Conservation (phyloP, 2,888 invertebrate species). For the Nezara viridula region DNA sequence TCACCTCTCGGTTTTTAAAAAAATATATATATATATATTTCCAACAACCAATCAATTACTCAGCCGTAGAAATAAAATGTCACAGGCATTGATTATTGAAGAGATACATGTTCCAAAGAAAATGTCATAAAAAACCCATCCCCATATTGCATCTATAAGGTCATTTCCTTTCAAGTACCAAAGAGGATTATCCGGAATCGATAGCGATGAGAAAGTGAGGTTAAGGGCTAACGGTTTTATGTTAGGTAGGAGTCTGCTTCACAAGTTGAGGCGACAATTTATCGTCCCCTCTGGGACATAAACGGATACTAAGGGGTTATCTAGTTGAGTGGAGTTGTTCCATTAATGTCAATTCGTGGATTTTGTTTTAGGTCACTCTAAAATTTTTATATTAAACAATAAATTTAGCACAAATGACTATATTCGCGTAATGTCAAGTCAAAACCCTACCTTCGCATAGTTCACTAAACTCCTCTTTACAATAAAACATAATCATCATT, state of each 20-base stretch:
- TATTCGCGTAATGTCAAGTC: too few relatives aligned
- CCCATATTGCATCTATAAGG: not conserved
- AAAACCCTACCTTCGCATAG: too few relatives aligned
- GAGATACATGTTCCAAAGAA: not conserved
- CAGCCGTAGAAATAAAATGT: not conserved
- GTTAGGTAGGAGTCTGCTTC: not conserved
- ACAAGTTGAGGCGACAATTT: not conserved
- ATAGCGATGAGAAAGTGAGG: slow-evolving; percentile 16
- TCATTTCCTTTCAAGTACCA: not conserved
- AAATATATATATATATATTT: too few relatives aligned
- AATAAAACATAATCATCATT: too few relatives aligned
- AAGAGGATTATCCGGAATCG: slow-evolving; percentile 9
- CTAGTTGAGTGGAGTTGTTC: not conserved
- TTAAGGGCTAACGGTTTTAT: slow-evolving; percentile 9
- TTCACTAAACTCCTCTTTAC: too few relatives aligned
- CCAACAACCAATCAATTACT: not conserved
- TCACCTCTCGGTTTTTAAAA: too few relatives aligned
- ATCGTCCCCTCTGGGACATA: not conserved
- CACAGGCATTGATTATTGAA: not conserved
- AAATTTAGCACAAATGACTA: too few relatives aligned
- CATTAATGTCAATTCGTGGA: not conserved
- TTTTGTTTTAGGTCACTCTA: not conserved
- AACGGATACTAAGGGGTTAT: not conserved
- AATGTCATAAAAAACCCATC: not conserved
- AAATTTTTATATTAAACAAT: not conserved